phyloP scores from a whole-genome alignment of 1,140 invertebrate genomes.

The Archegozetes longisetosus region DNA sequence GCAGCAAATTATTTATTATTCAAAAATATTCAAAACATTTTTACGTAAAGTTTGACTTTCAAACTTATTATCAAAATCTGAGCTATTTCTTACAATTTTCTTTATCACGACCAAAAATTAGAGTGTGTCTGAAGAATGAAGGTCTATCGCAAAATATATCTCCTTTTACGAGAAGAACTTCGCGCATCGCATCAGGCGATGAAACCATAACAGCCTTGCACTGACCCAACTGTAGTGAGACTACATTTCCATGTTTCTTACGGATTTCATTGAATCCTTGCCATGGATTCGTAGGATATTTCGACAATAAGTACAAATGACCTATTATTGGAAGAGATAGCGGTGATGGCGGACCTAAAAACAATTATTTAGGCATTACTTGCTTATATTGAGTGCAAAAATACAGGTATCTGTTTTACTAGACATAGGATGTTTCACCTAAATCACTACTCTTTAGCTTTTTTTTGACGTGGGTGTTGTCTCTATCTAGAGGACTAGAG shows the following conservation, averaged over 20 bases:
- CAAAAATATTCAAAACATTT: too few relatives aligned
- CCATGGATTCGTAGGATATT: constrained; percentile 39
- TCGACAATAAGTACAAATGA: constrained; percentile 13
- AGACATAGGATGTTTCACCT: too few relatives aligned
- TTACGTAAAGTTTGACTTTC: too few relatives aligned
- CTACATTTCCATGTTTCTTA: constrained; percentile 55
- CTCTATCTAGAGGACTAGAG: too few relatives aligned
- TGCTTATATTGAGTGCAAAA: too few relatives aligned
- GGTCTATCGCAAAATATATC: constrained; percentile 61
- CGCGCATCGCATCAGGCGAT: constrained; percentile 49
- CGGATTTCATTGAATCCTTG: constrained; percentile 49
- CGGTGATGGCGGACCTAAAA: constrained; percentile 30
- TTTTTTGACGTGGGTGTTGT: too few relatives aligned
- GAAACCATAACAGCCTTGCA: constrained; percentile 56
- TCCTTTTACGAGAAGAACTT: constrained; percentile 61
- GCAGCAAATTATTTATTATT: constrained; percentile 20
- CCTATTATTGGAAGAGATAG: constrained; percentile 15
- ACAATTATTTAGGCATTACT: too few relatives aligned
- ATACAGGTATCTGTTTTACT: too few relatives aligned
- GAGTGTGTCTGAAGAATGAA: constrained; percentile 50
- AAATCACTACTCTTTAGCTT: too few relatives aligned
- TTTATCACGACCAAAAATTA: constrained; percentile 45
- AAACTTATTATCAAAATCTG: too few relatives aligned
- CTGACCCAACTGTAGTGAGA: constrained; percentile 48
- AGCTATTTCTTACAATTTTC: constrained; percentile 48